Percentiles rank a stretch among this genome's conserved stretches.
These are phyloP conservation scores for Limnephilus rhombicus DNA, from an alignment of 2,888 invertebrate species.

Conservation along the genomic window DNA sequence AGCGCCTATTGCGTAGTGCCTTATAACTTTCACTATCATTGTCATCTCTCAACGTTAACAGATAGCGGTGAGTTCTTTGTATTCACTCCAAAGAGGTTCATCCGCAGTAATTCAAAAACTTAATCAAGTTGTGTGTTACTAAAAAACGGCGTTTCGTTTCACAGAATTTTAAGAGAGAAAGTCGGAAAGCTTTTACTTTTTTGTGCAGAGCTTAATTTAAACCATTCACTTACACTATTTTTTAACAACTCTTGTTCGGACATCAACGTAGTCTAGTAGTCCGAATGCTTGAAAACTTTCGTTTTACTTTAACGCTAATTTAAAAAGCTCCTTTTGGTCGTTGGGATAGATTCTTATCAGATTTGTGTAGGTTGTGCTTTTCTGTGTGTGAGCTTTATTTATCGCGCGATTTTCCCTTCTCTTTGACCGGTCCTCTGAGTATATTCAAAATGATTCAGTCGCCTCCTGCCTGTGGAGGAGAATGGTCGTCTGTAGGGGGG, in stretches of 20 bases:
- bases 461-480: slow-evolving; percentile 50
- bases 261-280: not conserved
- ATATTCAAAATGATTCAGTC: slow-evolving; percentile 37
- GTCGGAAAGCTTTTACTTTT: not conserved
- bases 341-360: not conserved
- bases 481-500: slow-evolving; percentile 12
- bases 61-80: not conserved
- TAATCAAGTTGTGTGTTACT: not conserved
- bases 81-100: slow-evolving; percentile 21
- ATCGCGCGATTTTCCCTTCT: not conserved
- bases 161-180: not conserved
- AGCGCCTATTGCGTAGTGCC: not conserved
- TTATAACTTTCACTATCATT: slow-evolving; percentile 41
- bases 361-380: not conserved
- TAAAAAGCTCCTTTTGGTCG: not conserved
- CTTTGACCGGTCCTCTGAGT: not conserved
- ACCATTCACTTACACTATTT: not conserved
- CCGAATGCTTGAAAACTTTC: not conserved
- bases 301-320: not conserved
- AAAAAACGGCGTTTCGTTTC: not conserved
- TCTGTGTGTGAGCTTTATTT: slow-evolving; percentile 1
- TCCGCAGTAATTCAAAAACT: not conserved
- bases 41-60: slow-evolving; percentile 14
- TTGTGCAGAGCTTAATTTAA: not conserved
- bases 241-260: slow-evolving; percentile 21